Evolutionary conservation across 2,888 invertebrate genomes (phyloP).

Genomic region (Eristalis arbustorum): DNA sequence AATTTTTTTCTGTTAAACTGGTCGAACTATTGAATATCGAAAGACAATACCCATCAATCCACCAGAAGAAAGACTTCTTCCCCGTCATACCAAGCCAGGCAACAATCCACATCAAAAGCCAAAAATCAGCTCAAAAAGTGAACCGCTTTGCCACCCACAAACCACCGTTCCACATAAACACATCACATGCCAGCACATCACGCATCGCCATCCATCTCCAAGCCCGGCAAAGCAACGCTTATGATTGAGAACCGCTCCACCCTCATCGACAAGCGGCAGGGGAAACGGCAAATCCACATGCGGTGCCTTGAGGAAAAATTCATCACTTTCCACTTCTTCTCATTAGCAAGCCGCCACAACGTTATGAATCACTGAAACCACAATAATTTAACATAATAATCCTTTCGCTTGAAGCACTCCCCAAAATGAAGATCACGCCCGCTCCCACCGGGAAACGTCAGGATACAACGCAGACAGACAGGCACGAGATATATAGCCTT

Average conservation of each 20-base stretch:
- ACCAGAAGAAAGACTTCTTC: no score
- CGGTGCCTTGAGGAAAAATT: conserved; percentile 19
- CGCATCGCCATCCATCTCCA: not conserved
- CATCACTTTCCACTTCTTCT: conserved; percentile 43
- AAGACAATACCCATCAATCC: no score
- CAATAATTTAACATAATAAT: conserved; percentile 48
- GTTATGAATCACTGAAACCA: conserved; percentile 41
- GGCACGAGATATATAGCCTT: conserved; percentile 15
- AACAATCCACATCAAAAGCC: no score
- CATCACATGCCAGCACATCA: not conserved
- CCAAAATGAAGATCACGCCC: conserved; percentile 31
- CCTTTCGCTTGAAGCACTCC: conserved; percentile 25
- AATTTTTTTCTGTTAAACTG: no score
- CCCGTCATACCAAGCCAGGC: no score
- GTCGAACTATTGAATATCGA: no score
- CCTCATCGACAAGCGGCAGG: not conserved
- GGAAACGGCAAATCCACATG: not conserved
- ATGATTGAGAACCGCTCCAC: not conserved
- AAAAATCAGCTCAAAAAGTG: no score
- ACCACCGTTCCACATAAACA: not conserved
- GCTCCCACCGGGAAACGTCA: not conserved
- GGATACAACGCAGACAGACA: conserved; percentile 4
- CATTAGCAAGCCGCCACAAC: conserved; percentile 43
- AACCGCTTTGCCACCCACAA: not conserved
- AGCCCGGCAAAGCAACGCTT: not conserved